Conservation (phyloP, 1,140 invertebrate genomes). For the Aphis gossypii region DNA sequence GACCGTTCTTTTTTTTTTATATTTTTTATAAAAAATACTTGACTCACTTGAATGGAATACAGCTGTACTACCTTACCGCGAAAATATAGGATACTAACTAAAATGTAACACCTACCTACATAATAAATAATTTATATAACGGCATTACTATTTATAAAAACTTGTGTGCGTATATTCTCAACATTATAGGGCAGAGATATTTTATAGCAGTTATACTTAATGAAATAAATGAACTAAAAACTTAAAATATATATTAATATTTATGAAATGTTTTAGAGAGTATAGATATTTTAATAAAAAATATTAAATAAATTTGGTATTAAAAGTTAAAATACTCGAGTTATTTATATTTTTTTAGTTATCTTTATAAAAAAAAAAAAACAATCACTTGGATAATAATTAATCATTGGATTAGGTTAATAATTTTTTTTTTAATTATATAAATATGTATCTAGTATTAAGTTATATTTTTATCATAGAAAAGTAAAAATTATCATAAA, state of each 20-base stretch:
- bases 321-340: background rate
- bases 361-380: background rate
- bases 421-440: too few species aligned
- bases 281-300: background rate
- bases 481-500: background rate
- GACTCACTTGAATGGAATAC: background rate
- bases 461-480: too few species aligned
- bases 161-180: background rate
- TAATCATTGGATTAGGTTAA: too few species aligned
- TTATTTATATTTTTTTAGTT: background rate
- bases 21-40: background rate
- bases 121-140: background rate
- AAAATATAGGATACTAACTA: slow-evolving; percentile 7
- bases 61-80: background rate
- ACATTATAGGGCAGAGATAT: background rate
- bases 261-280: background rate
- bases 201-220: background rate
- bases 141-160: background rate
- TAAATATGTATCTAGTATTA: too few species aligned
- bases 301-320: background rate
- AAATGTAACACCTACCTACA: background rate
- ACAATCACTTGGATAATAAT: background rate
- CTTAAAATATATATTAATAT: background rate
- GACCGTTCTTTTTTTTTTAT: background rate
- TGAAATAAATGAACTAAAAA: background rate